Evolutionary conservation across 2,888 invertebrate genomes (phyloP), one percentile per base, ranked within the genome.

Genomic region (Ectropis crepuscularia): DNA sequence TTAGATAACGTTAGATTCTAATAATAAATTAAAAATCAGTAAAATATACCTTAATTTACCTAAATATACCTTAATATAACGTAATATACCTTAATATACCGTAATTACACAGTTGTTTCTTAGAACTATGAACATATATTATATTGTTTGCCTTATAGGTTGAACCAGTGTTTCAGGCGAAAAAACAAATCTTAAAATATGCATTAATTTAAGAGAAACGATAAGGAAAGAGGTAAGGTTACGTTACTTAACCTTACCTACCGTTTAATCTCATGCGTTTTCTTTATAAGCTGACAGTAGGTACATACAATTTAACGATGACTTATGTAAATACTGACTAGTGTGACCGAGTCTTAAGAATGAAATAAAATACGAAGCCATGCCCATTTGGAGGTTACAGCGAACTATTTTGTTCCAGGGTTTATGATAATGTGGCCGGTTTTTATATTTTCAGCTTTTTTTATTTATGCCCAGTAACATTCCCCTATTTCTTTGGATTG

Each of bases 391-490:
- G 41, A 48, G 43, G 57, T 45, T 57, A 61, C 53, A 36, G 28
- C 9, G 46, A 57, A 61, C 64, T 64, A 65, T 57, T 58, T 58
- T 58, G 57, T 65, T 57, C 57, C 60, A 37, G 41, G 38, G n/a
- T 65, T 65, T 61, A 57, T 60, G 60, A 42, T 64, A 28, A 57
- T 57, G 41, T 48, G 28, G 37, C 37, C 47, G 39, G 47, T 16
- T 55, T 55, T 47, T 55, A 55, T 55, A 55, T 55, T 10, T 55
- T n/a, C 38, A 47, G 46, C 55, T 47, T 47, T 55, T 28, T 55
- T 55, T 47, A 47, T 55, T 55, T 55, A 46, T 55, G 54, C 28
- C 12, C 12, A 46, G 47, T 47, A 55, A 47, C 7, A 41, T 55
- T 46, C 11, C 47, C 38, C 10, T 51, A 39, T 51, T 51, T 51